Conservation (phyloP, 2,113 vertebrate genomes). For the Syngnathus scovelli region DNA sequence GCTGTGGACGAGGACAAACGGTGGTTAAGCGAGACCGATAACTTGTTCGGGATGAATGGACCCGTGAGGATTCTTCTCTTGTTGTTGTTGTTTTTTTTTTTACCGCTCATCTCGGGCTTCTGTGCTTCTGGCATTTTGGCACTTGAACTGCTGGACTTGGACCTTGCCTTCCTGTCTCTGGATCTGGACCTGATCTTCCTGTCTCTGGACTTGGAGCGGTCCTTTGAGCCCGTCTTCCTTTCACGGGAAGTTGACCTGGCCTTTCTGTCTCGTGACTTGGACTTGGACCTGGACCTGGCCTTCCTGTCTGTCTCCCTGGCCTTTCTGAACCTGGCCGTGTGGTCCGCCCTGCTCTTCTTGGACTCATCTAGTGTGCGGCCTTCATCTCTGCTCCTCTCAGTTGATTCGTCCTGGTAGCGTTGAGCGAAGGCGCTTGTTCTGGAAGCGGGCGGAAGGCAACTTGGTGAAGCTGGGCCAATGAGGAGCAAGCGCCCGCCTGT, state of each 20-base stretch:
- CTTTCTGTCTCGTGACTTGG: not conserved
- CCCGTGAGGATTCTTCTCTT: not conserved
- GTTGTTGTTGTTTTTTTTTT: conserved; percentile 4
- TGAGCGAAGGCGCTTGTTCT: conserved; percentile 30
- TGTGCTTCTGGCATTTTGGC: not conserved
- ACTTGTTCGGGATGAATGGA: no score
- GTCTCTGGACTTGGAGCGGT: not conserved
- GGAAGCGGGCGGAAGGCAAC: not conserved
- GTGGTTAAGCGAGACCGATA: not conserved
- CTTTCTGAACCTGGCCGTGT: not conserved
- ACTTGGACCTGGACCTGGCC: not conserved
- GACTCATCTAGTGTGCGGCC: not conserved
- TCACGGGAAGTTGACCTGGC: not conserved
- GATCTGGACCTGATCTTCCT: not conserved
- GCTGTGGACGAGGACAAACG: conserved; percentile 13
- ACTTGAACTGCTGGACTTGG: not conserved
- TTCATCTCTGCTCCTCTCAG: conserved; percentile 28
- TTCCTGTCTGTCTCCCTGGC: not conserved
- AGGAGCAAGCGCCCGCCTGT: not conserved
- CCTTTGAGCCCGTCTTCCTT: no score
- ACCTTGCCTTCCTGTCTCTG: conserved; percentile 4
- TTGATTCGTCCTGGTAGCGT: conserved; percentile 29
- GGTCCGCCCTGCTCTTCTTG: no score
- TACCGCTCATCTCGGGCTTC: conserved; percentile 15
- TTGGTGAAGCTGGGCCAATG: not conserved